A percentile compares a stretch with the other conserved stretches of the same genome.
These are phyloP conservation scores for Zosterops borbonicus DNA, from an alignment of 2,113 vertebrate species.

Conservation along the genomic window DNA sequence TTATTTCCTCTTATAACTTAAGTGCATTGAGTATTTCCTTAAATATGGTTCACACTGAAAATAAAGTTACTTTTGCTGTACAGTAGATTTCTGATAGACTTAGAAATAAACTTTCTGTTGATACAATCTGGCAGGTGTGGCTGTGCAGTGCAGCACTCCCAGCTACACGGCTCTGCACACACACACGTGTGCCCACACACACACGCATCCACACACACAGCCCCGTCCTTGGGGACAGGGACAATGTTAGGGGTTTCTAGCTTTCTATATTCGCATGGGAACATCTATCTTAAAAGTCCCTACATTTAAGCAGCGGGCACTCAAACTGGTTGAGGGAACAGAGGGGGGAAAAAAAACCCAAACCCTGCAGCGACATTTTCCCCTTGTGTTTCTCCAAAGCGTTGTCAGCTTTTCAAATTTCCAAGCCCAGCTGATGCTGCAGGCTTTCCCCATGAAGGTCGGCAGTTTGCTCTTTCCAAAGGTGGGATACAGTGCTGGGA, in stretches of 20 bases:
- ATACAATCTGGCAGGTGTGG: slow-evolving; percentile 45
- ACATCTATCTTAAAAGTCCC: slow-evolving; percentile 64
- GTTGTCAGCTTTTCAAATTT: not conserved
- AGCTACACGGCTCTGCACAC: not conserved
- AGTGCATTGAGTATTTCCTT: slow-evolving; percentile 81
- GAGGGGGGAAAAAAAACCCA: not conserved
- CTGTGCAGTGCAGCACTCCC: not conserved
- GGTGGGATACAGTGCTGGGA: not conserved
- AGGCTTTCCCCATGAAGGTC: not conserved
- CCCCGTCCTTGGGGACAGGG: not conserved
- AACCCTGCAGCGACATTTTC: not conserved
- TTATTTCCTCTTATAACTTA: slow-evolving; percentile 83
- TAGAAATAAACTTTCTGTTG: slow-evolving; percentile 74
- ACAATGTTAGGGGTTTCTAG: slow-evolving; percentile 49
- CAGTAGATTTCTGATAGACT: slow-evolving; percentile 74
- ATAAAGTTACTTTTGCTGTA: slow-evolving; percentile 79
- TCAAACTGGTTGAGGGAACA: not conserved
- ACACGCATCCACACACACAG: slow-evolving; percentile 4
- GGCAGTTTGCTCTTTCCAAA: not conserved
- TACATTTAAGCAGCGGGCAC: slow-evolving; percentile 55
- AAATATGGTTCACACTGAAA: slow-evolving; percentile 82
- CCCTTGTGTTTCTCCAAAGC: not conserved
- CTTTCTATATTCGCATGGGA: slow-evolving; percentile 52
- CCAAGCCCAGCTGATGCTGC: not conserved
- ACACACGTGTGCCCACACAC: not conserved